A percentile compares a stretch with the other conserved stretches of the same genome.
These are phyloP conservation scores for Melanostigma gelatinosum DNA, from an alignment of 2,113 vertebrate genomes.

Conservation along the genomic window DNA sequence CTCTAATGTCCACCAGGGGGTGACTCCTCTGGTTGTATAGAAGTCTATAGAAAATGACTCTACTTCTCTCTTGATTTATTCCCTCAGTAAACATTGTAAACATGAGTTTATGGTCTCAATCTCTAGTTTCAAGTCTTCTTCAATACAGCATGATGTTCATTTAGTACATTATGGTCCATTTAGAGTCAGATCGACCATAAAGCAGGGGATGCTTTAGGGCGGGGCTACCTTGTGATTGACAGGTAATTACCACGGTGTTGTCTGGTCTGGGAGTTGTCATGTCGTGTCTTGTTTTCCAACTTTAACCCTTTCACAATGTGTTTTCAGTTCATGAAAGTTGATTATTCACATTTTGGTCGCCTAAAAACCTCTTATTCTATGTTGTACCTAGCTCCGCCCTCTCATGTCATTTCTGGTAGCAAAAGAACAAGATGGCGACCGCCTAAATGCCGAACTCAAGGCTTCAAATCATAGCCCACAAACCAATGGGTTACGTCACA, in stretches of 20 bases:
- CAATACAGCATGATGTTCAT: neutral
- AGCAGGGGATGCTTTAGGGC: neutral
- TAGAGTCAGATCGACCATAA: neutral
- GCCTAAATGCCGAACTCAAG: too few relatives aligned
- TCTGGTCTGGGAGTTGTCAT: neutral
- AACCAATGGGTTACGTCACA: too few relatives aligned
- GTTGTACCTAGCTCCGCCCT: too few relatives aligned
- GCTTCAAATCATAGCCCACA: too few relatives aligned
- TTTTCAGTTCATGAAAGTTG: too few relatives aligned
- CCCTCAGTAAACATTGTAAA: neutral
- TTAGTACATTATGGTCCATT: neutral
- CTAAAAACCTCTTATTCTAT: too few relatives aligned
- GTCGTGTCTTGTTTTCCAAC: neutral
- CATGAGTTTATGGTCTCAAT: too few relatives aligned
- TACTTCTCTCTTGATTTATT: neutral
- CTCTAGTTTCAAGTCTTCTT: neutral
- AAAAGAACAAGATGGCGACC: too few relatives aligned
- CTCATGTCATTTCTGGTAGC: too few relatives aligned
- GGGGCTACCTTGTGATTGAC: neutral
- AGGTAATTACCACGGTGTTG: neutral
- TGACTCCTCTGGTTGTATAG: neutral
- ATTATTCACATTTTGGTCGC: too few relatives aligned
- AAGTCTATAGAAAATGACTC: neutral
- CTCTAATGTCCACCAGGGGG: neutral
- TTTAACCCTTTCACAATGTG: too few relatives aligned